These are phyloP conservation scores for Macquaria australasica DNA, from an alignment of 2,113 vertebrate genomes.

Conservation along the genomic window DNA sequence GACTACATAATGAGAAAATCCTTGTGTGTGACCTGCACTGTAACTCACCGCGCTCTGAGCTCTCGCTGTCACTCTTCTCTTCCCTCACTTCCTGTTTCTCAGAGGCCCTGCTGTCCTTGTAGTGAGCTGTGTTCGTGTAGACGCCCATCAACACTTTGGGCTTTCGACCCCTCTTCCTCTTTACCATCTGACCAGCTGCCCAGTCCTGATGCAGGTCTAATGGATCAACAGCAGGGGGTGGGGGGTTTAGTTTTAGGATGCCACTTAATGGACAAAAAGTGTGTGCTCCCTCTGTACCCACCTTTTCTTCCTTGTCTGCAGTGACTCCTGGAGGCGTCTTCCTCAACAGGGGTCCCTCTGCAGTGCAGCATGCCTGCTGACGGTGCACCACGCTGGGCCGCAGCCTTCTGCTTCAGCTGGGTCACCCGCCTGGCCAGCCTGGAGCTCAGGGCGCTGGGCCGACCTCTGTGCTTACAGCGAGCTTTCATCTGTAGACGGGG, in stretches of 20 bases:
- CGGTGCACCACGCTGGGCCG: slow-evolving; percentile 82
- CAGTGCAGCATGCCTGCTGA: slow-evolving; percentile 81
- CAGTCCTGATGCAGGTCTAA: slow-evolving; percentile 67
- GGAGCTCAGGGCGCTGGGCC: slow-evolving; percentile 82
- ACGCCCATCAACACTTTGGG: slow-evolving; percentile 66
- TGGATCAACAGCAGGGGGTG: not conserved
- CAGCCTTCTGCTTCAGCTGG: slow-evolving; percentile 91
- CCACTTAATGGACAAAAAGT: not conserved
- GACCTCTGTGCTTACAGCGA: slow-evolving; percentile 83
- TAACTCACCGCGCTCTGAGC: slow-evolving; percentile 75
- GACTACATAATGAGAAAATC: not conserved
- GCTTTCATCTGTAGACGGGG: slow-evolving; percentile 83
- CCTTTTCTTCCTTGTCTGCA: slow-evolving; percentile 76
- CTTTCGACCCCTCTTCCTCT: slow-evolving; percentile 76
- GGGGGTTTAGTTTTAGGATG: not conserved
- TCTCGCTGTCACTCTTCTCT: slow-evolving; percentile 77
- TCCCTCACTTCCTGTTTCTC: slow-evolving; percentile 66
- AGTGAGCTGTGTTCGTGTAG: slow-evolving; percentile 36
- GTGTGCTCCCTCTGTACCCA: slow-evolving; percentile 27
- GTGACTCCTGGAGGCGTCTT: slow-evolving; percentile 51
- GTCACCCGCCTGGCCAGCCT: slow-evolving; percentile 85
- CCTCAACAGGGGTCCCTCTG: slow-evolving; percentile 77
- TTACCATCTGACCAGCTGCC: slow-evolving; percentile 51
- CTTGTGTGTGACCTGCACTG: not conserved
- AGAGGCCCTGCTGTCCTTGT: slow-evolving; percentile 44